A percentile compares a stretch with the other conserved stretches of the same genome.
phyloP scores from a whole-genome alignment of 2,113 vertebrate genomes.

The Scomber colias region DNA sequence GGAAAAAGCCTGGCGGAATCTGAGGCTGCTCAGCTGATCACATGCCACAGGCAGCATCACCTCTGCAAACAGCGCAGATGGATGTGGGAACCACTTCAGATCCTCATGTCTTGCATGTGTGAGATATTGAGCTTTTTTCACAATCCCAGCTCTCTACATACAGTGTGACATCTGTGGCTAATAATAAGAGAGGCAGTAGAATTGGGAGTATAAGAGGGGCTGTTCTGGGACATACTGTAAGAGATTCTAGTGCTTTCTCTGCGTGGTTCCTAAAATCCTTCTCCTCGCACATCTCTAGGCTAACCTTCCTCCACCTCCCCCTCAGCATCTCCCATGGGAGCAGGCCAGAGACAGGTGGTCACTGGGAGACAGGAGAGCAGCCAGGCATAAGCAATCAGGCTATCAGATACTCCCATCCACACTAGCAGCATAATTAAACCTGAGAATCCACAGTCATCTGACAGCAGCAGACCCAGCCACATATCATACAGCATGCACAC shows the following conservation, averaged over 20 bases:
- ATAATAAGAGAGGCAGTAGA: constrained; percentile 31
- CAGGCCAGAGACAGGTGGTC: constrained; percentile 79
- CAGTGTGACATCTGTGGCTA: constrained; percentile 28
- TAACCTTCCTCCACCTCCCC: constrained; percentile 35
- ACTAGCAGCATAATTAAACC: constrained; percentile 73
- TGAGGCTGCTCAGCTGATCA: constrained; percentile 64
- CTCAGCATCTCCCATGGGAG: constrained; percentile 52
- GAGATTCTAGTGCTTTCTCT: constrained; percentile 65
- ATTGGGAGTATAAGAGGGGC: constrained; percentile 14
- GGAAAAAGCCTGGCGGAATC: constrained; percentile 35
- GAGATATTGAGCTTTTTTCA: constrained; percentile 29
- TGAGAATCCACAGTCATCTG: constrained; percentile 68
- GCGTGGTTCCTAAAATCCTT: constrained; percentile 50
- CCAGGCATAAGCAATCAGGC: constrained; percentile 79
- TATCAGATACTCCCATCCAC: constrained; percentile 79
- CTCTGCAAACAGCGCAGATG: constrained; percentile 45
- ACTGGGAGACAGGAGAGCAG: constrained; percentile 74
- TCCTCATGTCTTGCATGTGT: constrained; percentile 32
- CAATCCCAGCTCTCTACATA: constrained; percentile 33
- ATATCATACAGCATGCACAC: constrained; percentile 34
- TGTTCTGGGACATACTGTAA: constrained; percentile 19
- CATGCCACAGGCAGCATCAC: constrained; percentile 58
- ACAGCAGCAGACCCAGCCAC: constrained; percentile 60
- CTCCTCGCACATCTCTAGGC: constrained; percentile 38
- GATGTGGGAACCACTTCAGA: constrained; percentile 39